These are phyloP conservation scores for Heterohyrax brucei DNA, from an alignment of 2,797 vertebrate species.

Conservation along the genomic window DNA sequence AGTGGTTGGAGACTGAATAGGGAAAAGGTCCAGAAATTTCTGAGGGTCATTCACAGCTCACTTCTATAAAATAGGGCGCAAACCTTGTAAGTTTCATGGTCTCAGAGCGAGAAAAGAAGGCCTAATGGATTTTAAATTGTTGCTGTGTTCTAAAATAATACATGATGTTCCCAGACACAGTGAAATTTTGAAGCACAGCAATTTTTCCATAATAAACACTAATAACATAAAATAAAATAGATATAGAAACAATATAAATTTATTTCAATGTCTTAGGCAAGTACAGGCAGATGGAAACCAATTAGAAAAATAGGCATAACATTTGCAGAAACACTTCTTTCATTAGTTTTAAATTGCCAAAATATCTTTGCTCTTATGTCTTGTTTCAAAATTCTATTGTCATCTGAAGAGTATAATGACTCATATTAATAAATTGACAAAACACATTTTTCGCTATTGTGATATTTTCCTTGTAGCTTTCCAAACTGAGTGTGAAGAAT, in stretches of 20 bases:
- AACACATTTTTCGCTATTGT: not conserved
- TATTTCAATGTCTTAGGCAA: not conserved
- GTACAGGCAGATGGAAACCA: not conserved
- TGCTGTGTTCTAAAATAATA: constrained; percentile 9
- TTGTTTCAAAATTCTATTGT: not conserved
- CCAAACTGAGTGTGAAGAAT: not conserved
- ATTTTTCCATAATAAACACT: not conserved
- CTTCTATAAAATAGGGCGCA: not conserved
- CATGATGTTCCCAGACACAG: not conserved
- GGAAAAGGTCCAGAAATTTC: not conserved
- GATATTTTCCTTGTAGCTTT: not conserved
- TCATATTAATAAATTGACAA: not conserved
- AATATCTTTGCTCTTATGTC: not conserved
- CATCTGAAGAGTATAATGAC: not conserved
- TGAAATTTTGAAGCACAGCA: constrained; percentile 20
- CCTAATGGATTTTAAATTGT: not conserved
- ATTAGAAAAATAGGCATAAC: constrained; percentile 29
- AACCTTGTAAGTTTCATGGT: not conserved
- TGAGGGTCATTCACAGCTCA: not conserved
- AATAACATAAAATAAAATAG: constrained; percentile 10
- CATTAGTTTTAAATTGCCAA: constrained; percentile 37
- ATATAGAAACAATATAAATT: constrained; percentile 35
- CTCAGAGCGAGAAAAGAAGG: not conserved
- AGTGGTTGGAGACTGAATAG: not conserved
- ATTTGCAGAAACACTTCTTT: constrained; percentile 19